Evolutionary conservation across 2,888 invertebrate species (phyloP), one percentile per base, ranked within the genome.

Genomic region (Agrochola lychnidis): DNA sequence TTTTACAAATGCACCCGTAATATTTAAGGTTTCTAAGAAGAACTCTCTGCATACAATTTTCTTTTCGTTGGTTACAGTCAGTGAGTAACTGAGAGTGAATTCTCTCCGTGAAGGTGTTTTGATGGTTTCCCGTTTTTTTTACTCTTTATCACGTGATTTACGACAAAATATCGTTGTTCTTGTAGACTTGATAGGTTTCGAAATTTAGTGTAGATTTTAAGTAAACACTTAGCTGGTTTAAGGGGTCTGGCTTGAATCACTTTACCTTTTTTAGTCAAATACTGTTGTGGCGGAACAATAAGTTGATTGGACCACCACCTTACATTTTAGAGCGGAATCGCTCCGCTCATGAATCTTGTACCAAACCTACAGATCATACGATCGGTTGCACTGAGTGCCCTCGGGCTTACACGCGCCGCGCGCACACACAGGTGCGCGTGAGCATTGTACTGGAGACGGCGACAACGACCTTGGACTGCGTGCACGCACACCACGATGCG

Each of bases 111-210:
- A 73, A 62, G 19, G 61, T 48, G 22, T 45, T 59, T 56, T 30
- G 19, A 48, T 73, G 16, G 73, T 73, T 30, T 53, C 51, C 45
- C 56, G 56, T 36, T 68, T 68, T 53, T 73, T 22, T 53, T 22
- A 40, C 22, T 53, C 36, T 53, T 68, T 68, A 14, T 53, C n/a
- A 68, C 68, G 30, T 68, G 68, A 22, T 68, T 22, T 53, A 36
- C 42, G 25, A 69, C 42, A 69, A 69, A 89, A 68, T 84, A 76
- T 36, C 88, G 69, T 74, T 89, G 88, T 67, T 87, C 87, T 70
- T 87, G 82, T 79, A 84, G 61, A 74, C 69, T 76, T 63, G 51
- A 51, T 67, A 67, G 51, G 30, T 67, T 67, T 53, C 67, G 51
- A 67, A 67, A 67, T 67, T 51, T 36, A 67, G 67, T 67, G 30